Conservation (phyloP, 1,140 invertebrate species). For the Alviniconcha marisindica region DNA sequence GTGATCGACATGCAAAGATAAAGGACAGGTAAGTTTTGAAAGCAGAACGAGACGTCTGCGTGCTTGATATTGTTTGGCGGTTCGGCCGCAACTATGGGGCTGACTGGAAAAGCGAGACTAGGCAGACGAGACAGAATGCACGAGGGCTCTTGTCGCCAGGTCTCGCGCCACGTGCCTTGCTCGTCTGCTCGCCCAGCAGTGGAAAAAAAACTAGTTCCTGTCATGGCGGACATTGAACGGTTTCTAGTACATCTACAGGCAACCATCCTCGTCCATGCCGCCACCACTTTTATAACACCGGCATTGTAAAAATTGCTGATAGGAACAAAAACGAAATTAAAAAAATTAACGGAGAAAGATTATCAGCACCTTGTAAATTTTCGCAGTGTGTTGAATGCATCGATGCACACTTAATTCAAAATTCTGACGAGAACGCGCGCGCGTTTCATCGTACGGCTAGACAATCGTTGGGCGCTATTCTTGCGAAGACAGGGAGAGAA, state of each 20-base stretch:
- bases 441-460: neutral
- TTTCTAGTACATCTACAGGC: too few relatives aligned
- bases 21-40: conserved; percentile 23
- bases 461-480: neutral
- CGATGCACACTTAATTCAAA: too few relatives aligned
- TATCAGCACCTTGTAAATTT: too few relatives aligned
- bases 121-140: conserved; percentile 18
- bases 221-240: conserved; percentile 16
- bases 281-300: too few relatives aligned
- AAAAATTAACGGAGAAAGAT: too few relatives aligned
- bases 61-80: neutral
- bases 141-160: neutral
- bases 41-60: neutral
- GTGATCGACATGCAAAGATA: neutral
- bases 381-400: too few relatives aligned
- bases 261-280: too few relatives aligned
- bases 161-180: conserved; percentile 22
- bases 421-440: neutral
- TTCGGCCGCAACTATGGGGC: too few relatives aligned
- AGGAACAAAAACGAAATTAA: too few relatives aligned
- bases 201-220: conserved; percentile 11
- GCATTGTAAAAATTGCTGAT: too few relatives aligned
- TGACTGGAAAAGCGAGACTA: neutral
- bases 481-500: neutral
- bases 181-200: neutral